Base-by-base conservation (phyloP, 2,113 vertebrate species). In the Sorex fumeus region DNA sequence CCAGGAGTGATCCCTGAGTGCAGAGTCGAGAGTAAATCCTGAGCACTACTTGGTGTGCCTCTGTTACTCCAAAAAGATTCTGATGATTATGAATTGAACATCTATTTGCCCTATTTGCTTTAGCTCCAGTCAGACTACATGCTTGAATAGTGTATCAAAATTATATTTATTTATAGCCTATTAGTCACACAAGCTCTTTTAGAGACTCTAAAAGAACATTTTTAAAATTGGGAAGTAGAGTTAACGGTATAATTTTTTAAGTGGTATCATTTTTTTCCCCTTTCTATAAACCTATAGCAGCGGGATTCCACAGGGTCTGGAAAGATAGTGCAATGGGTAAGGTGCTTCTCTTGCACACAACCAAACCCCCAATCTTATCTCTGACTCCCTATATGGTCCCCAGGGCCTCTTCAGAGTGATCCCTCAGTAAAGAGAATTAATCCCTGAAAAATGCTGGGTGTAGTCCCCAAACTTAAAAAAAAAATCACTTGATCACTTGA, bases 151-250 rank as follows among this genome's bases (percentile, higher is more conserved):
- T 89, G 60, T 77, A 95, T 94, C 78, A 82, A 94, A 94, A 75
- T 96, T 97, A 83, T 43, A 87, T 90, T 95, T 96, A 94, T 96
- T 96, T 94, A 94, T 96, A 96, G 91, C 78, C 82, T 87, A 85
- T 92, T 91, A 96, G 91, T 94, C 93, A 93, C 88, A 93, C 87
- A 94, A 79, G 82, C 50, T 95, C 87, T 93, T 88, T 75, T 1
- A 0, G 83, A 95, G 43, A 95, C 76, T 30, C 74, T 94, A 27
- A 36, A 88, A 93, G 53, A 78, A 93, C 53, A 85, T 94, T 93
- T 95, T 77, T 69, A 40, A 91, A 95, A 86, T 83, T 85, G 23
- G 67, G 78, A 94, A 93, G 89, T 53, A 94, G 36, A 95, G 90
- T 96, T 94, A 93, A 91, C 93, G 78, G 75, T 93, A 43, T 89